Evolutionary conservation across 2,797 vertebrate genomes (phyloP).

Genomic region (Furcifer pardalis): DNA sequence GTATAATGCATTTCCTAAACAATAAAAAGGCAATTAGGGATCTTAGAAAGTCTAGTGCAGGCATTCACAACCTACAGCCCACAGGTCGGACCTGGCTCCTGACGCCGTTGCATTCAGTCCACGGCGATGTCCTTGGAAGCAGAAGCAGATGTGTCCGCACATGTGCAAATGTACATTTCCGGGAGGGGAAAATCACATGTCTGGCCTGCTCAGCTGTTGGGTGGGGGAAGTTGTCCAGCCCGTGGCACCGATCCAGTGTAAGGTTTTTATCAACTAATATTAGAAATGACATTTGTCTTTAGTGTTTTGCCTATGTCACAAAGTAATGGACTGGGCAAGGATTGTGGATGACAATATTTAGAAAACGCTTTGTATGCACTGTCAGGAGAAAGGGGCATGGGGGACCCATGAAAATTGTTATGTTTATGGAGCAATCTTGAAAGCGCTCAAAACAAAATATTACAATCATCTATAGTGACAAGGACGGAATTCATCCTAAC

Average conservation of each 20-base stretch:
- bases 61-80: no score
- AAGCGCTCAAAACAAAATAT: not conserved
- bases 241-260: no score
- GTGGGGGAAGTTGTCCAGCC: no score
- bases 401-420: no score
- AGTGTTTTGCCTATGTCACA: not conserved
- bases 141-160: no score
- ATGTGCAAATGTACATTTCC: no score
- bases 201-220: no score
- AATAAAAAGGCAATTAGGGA: conserved; percentile 32
- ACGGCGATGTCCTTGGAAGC: no score
- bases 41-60: conserved; percentile 13
- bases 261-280: conserved; percentile 31
- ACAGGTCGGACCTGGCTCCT: no score
- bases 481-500: not conserved
- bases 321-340: not conserved
- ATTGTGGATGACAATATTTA: not conserved
- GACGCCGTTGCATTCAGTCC: no score
- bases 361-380: not conserved
- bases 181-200: no score
- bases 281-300: conserved; percentile 20
- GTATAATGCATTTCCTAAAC: conserved; percentile 26
- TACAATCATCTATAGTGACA: not conserved
- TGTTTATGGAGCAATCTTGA: not conserved
- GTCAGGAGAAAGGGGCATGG: not conserved